Conservation (phyloP, 1,140 invertebrate species). For the Planococcus citri region DNA sequence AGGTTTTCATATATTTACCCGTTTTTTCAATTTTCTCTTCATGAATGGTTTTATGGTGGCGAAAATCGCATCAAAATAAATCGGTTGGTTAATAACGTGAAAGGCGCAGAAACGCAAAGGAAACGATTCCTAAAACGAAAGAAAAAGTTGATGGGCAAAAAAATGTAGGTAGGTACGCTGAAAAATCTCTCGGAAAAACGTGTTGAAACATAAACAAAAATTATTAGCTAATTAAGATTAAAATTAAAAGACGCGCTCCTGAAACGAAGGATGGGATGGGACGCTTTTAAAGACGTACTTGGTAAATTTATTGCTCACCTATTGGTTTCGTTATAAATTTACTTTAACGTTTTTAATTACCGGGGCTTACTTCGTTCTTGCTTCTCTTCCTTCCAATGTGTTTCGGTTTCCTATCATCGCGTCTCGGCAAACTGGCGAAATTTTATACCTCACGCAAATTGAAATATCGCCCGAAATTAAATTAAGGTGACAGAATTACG, state of each 20-base stretch:
- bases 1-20: conserved; percentile 29
- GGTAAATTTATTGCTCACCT: background rate
- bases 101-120: conserved; percentile 37
- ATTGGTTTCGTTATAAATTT: background rate
- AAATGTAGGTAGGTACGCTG: background rate
- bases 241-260: background rate
- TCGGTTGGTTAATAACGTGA: conserved; percentile 38
- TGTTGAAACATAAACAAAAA: background rate
- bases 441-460: background rate
- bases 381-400: too few species aligned
- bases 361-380: background rate
- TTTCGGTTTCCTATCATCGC: too few species aligned
- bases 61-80: conserved; percentile 37
- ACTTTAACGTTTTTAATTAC: background rate
- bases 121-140: conserved; percentile 34
- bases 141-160: too few species aligned
- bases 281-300: background rate
- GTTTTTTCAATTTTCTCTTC: conserved; percentile 35
- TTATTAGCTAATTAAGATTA: background rate
- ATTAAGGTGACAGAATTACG: conserved; percentile 18
- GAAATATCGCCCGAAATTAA: background rate
- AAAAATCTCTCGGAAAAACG: background rate
- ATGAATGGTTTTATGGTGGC: conserved; percentile 37
- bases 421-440: background rate
- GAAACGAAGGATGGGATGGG: background rate